phyloP scores from a whole-genome alignment of 1,140 invertebrate species.

The Phenacoccus solenopsis region DNA sequence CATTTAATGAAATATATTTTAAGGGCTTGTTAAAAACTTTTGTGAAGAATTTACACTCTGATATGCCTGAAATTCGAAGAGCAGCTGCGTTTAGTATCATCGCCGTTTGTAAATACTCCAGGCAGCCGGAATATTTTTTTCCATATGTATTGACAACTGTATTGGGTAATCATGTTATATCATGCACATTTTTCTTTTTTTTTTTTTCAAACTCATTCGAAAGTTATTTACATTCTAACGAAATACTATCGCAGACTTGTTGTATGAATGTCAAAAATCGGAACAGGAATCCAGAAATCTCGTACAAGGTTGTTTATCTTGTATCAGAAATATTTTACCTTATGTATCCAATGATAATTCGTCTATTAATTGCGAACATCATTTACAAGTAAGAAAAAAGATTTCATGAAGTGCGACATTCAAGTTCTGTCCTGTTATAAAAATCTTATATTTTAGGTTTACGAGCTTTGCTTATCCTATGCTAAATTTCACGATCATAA shows the following conservation, averaged over 20 bases:
- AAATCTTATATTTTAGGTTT: slow-evolving; percentile 43
- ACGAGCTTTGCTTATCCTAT: slow-evolving; percentile 66
- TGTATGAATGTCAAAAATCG: not conserved
- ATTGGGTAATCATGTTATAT: slow-evolving; percentile 32
- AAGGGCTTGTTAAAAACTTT: slow-evolving; percentile 50
- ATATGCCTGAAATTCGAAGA: slow-evolving; percentile 44
- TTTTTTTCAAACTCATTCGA: not conserved
- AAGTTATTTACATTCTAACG: slow-evolving; percentile 20
- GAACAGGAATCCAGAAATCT: not conserved
- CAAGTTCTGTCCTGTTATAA: no score
- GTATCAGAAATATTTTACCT: not conserved
- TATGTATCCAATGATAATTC: not conserved
- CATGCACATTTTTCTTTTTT: not conserved
- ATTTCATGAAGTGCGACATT: no score
- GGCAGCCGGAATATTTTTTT: slow-evolving; percentile 47
- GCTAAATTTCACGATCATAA: slow-evolving; percentile 62
- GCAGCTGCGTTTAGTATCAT: slow-evolving; percentile 50
- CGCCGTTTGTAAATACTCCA: slow-evolving; percentile 46
- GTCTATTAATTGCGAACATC: not conserved
- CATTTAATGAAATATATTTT: no score
- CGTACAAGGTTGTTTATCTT: not conserved
- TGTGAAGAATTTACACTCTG: slow-evolving; percentile 47
- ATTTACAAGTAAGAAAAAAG: not conserved
- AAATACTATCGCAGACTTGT: slow-evolving; percentile 27
- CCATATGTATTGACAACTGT: slow-evolving; percentile 42